Evolutionary conservation across 2,797 vertebrate species (phyloP), one percentile per base, ranked within the genome.

Genomic region (Nyctalus aviator): DNA sequence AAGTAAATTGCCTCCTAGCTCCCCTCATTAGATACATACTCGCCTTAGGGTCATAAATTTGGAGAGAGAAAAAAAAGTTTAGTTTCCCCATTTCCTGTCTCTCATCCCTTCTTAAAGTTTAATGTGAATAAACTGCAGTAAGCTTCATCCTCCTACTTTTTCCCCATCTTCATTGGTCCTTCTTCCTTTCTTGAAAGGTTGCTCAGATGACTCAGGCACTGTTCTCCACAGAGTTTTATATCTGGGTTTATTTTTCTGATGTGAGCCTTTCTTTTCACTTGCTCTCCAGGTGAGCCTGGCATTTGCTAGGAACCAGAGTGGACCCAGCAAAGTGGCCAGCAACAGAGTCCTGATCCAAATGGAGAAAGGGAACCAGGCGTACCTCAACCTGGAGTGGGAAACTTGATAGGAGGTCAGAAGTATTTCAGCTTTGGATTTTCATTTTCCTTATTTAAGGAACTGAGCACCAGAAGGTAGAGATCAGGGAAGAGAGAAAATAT

Each of bases 321-420:
- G 99, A 98, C 99, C 99, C 21, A 98, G 99, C 44, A 99, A 99
- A 98, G 99, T 99, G 57, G 99, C 99, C 98, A 99, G 99, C 98
- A 99, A 99, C 35, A 99, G 99, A 57, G 99, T 99, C 94, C 98
- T 99, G 98, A 99, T 99, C 97, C 98, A 99, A 97, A 99, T 99
- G 99, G 99, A 99, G 98, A 99, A 99, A 98, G 99, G 99, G 91
- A 99, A 99, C 99, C 98, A 99, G 96, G 99, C 98, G 98, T 99
- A 99, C 98, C 98, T 99, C 98, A 99, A 99, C 98, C 99, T 99
- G 98, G 99, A 99, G 98, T 99, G 99, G 97, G 99, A 97, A 99
- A 99, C 98, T 99, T 99, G 97, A 99, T 99, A 99, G 99, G 99
- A 87, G 99, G 99, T 98, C 99, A 99, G 99, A 99, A 99, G 97